phyloP scores from a whole-genome alignment of 2,113 vertebrate genomes.

The Cyanoliseus patagonus region DNA sequence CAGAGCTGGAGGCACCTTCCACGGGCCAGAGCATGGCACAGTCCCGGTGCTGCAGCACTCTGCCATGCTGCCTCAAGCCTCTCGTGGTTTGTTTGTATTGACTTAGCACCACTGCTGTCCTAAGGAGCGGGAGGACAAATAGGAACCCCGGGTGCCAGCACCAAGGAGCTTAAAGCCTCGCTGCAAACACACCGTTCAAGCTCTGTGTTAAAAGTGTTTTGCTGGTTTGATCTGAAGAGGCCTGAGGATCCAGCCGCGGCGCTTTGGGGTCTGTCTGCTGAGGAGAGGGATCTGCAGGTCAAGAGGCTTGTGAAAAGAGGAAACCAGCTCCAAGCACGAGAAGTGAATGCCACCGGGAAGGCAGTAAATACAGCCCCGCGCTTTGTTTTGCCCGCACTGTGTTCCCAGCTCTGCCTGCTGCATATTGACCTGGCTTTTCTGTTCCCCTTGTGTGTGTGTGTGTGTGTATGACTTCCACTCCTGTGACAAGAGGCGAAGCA shows the following conservation, averaged over 20 bases:
- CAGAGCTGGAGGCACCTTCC: background rate
- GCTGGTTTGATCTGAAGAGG: conserved; percentile 33
- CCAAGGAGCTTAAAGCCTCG: conserved; percentile 7
- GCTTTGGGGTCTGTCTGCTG: background rate
- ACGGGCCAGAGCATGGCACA: accelerated
- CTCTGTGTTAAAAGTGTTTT: background rate
- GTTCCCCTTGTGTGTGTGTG: background rate
- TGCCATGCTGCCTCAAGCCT: background rate
- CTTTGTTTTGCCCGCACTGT: background rate
- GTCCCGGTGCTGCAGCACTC: accelerated
- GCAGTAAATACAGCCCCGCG: background rate
- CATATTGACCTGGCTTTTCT: background rate
- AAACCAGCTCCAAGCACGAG: background rate
- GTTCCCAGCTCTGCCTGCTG: background rate
- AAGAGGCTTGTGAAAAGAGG: conserved; percentile 55
- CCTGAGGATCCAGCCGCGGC: background rate
- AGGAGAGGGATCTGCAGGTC: conserved; percentile 45
- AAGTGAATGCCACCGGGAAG: background rate
- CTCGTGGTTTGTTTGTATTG: background rate
- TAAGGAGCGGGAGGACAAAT: background rate
- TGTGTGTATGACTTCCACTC: background rate
- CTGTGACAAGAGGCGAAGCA: background rate
- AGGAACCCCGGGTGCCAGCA: background rate
- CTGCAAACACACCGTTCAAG: background rate
- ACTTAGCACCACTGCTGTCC: background rate